Evolutionary conservation across 2,888 invertebrate genomes (phyloP), one percentile per base, ranked within the genome.

Genomic region (Pogonocherus hispidulus): DNA sequence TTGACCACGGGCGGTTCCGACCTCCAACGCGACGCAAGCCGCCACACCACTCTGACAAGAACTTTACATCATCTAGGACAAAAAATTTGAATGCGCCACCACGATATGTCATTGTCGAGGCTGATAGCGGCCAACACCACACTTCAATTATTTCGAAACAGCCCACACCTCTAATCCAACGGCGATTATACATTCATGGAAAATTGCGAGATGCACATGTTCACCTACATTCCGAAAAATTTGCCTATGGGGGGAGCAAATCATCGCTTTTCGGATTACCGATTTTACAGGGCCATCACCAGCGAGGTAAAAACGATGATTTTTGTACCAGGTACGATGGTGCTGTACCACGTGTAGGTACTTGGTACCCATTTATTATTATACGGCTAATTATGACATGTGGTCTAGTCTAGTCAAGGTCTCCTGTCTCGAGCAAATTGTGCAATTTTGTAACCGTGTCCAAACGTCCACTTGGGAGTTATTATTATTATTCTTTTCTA

Each of bases 391-490:
- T 51, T 23, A 23, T 3, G 23, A 51, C 49, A 51, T 51, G 49
- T 51, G 49, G 49, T 9, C 23, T n/a, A 5, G 23, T 23, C 49
- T 2, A 51, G 49, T n/a, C n/a, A n/a, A n/a, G n/a, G n/a, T n/a
- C n/a, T n/a, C n/a, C n/a, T n/a, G 23, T 23, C 49, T 51, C 14
- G 23, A 51, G 49, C 23, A n/a, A 51, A 51, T 51, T 51, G 49
- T 51, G 49, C 49, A 51, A 51, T 8, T 22, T 8, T 9, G 8
- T 11, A 11, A 32, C 9, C 32, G 32, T 11, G 32, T 32, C n/a
- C n/a, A n/a, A n/a, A n/a, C 32, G 32, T 32, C 32, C 32, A 32
- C 32, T 32, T 32, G 11, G 32, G 11, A 32, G 11, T 32, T 32
- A n/a, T n/a, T n/a, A n/a, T n/a, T 32, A 32, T 32, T 32, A 32